Percentiles rank a stretch among this genome's conserved stretches.
phyloP scores from a whole-genome alignment of 2,113 vertebrate genomes.

The Syngnathus scovelli region DNA sequence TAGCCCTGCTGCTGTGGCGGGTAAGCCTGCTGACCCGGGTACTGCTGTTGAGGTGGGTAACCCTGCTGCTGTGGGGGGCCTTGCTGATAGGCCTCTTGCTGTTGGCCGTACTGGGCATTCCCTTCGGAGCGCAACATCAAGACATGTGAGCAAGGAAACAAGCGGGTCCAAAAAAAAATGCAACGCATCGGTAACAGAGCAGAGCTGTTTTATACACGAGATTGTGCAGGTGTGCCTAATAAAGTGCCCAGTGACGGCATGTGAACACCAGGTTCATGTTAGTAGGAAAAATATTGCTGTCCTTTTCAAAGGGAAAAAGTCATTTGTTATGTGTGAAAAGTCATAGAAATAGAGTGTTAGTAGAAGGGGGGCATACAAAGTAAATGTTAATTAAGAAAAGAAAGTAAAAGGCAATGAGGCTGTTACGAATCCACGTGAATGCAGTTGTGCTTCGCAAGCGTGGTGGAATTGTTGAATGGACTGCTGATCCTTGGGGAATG shows the following conservation, averaged over 20 bases:
- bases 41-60: slow-evolving; percentile 89
- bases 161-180: background rate
- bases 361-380: slow-evolving; percentile 29
- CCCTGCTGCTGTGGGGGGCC: slow-evolving; percentile 92
- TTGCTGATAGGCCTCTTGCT: slow-evolving; percentile 93
- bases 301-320: slow-evolving; percentile 3
- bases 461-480: background rate
- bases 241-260: background rate
- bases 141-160: slow-evolving; percentile 19
- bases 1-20: slow-evolving; percentile 83
- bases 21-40: slow-evolving; percentile 85
- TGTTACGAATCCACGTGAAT: background rate
- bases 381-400: slow-evolving; percentile 54
- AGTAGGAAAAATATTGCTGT: background rate
- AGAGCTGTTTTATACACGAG: background rate
- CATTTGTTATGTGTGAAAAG: slow-evolving; percentile 16
- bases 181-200: background rate
- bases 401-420: slow-evolving; percentile 25
- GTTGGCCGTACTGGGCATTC: slow-evolving; percentile 90
- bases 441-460: slow-evolving; percentile 1
- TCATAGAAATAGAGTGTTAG: slow-evolving; percentile 31
- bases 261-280: background rate
- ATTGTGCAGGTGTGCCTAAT: background rate
- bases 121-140: slow-evolving; percentile 70
- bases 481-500: background rate